Conservation (phyloP, 2,113 vertebrate species). For the Solenodon paradoxus region DNA sequence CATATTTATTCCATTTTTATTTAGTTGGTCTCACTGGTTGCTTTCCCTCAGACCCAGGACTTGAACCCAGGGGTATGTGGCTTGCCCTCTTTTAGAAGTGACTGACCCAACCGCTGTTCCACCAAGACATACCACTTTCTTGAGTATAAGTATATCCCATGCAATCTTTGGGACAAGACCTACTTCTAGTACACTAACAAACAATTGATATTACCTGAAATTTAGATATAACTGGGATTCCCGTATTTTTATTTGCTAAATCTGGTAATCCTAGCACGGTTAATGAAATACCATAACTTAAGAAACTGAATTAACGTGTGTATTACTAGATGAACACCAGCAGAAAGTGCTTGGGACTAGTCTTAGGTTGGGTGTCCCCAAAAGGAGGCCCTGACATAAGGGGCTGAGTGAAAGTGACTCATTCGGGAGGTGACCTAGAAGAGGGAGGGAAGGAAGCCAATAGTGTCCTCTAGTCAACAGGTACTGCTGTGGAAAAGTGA, state of each 20-base stretch:
- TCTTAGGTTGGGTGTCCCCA: background rate
- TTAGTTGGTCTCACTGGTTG: too few relatives aligned
- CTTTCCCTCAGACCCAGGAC: too few relatives aligned
- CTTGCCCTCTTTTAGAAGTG: too few relatives aligned
- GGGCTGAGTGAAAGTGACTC: background rate
- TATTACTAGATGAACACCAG: background rate
- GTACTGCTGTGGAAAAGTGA: background rate
- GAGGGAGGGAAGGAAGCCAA: background rate
- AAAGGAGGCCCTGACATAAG: background rate
- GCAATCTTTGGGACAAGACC: background rate
- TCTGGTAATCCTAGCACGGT: background rate
- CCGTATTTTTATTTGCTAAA: slow-evolving; percentile 13
- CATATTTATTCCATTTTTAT: too few relatives aligned
- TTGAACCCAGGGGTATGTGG: too few relatives aligned
- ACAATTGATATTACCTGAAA: background rate
- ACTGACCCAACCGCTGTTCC: too few relatives aligned
- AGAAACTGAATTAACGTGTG: background rate
- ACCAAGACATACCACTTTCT: too few relatives aligned
- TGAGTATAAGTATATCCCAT: background rate
- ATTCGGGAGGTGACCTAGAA: background rate
- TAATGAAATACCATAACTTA: background rate
- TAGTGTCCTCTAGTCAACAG: background rate
- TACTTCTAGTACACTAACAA: background rate
- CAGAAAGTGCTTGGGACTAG: background rate
- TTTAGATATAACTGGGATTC: background rate